These are phyloP conservation scores for Amphiprion clarkii DNA, from an alignment of 2,797 vertebrate genomes.

Conservation along the genomic window DNA sequence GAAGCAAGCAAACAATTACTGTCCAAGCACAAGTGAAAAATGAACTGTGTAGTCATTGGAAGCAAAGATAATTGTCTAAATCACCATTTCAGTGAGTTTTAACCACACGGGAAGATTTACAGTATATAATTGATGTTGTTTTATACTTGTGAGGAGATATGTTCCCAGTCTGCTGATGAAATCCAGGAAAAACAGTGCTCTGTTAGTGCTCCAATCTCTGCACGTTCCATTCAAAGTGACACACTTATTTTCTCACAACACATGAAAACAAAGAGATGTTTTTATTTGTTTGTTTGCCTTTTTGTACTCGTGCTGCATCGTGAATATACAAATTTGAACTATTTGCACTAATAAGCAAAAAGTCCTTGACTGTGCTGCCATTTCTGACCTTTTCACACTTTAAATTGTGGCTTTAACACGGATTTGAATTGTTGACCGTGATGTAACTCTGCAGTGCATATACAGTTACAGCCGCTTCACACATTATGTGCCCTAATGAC, in stretches of 20 bases:
- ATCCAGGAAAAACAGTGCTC: slow-evolving; percentile 20
- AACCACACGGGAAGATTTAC: slow-evolving; percentile 19
- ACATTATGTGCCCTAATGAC: slow-evolving; percentile 25
- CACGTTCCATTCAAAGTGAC: slow-evolving; percentile 30
- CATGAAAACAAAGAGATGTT: slow-evolving; percentile 55
- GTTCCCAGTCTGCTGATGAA: slow-evolving; percentile 23
- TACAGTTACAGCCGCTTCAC: slow-evolving; percentile 27
- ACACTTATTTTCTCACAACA: slow-evolving; percentile 51
- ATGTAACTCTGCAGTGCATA: slow-evolving; percentile 36
- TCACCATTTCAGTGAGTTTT: slow-evolving; percentile 36
- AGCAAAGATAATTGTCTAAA: slow-evolving; percentile 58
- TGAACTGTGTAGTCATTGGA: slow-evolving; percentile 38
- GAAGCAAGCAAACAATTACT: slow-evolving; percentile 40
- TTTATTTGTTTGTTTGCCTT: slow-evolving; percentile 43
- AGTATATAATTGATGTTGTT: slow-evolving; percentile 13
- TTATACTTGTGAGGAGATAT: slow-evolving; percentile 13
- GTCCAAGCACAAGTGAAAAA: slow-evolving; percentile 32
- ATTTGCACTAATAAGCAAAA: slow-evolving; percentile 26
- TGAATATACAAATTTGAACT: slow-evolving; percentile 26
- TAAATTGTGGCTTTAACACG: neutral
- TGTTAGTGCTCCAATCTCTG: slow-evolving; percentile 26
- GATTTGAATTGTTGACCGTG: slow-evolving; percentile 40
- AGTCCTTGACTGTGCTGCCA: slow-evolving; percentile 25
- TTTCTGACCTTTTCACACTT: slow-evolving; percentile 20
- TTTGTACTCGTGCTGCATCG: slow-evolving; percentile 38